Evolutionary conservation across 2,797 vertebrate species (phyloP), one percentile per base, ranked within the genome.

Genomic region (Liasis olivaceus): DNA sequence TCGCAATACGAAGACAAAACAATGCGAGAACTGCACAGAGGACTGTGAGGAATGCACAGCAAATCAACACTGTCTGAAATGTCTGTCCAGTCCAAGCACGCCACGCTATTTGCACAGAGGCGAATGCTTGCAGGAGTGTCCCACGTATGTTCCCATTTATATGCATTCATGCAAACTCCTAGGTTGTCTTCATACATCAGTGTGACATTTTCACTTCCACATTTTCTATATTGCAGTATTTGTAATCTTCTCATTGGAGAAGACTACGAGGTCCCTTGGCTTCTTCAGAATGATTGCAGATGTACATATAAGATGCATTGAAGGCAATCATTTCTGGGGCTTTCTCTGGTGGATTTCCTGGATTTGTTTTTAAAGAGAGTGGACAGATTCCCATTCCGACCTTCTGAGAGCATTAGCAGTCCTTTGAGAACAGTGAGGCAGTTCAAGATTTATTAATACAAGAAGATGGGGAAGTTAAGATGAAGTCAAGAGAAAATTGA

Each of bases 101-200:
- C 42, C 36, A 0, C 97, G 98, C 63, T 97, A 98, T 95, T 97
- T 99, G 94, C 97, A 99, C n/a, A 47, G 97, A 0, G 98, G 98
- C 89, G 96, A 90, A 91, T 99, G 99, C 95, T 98, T 98, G 89
- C 95, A 90, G 56, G 94, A 96, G 15, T 99, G 99, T 93, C 98
- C 97, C 20, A 97, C 97, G 99, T 99, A 97, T 96, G 96, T 96
- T 20, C 31, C 0, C 26, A 15, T 88, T 59, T 72, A 56, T 85
- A 31, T 28, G 66, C 47, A 22, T 60, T 31, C 3, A 5, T n/a
- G 2, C 22, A 36, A 81, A 87, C 20, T 31, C 62, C 42, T 84
- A 58, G n/a, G 9, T 88, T 36, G 24, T 5, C n/a, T 17, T 58
- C 26, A 59, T 0, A 2, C 7, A 20, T 8, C 87, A 77, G 9